A percentile compares a stretch with the other conserved stretches of the same genome.
phyloP scores from a whole-genome alignment of 2,113 vertebrate species.

The Zingel zingel region DNA sequence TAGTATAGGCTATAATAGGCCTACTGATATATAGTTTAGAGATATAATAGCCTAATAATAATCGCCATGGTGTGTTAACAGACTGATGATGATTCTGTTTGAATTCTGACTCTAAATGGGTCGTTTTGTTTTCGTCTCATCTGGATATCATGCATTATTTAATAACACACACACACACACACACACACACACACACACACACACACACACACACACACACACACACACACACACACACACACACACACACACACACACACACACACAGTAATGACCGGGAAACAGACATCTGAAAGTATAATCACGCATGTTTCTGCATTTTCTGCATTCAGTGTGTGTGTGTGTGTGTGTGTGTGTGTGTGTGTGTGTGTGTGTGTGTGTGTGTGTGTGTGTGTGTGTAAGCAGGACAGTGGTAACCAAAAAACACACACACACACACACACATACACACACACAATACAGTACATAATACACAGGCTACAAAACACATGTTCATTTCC shows the following conservation, averaged over 20 bases:
- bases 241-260: constrained; percentile 21
- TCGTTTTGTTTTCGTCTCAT: constrained; percentile 19
- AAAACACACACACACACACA: not conserved
- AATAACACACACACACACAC: constrained; percentile 22
- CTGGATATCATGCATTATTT: constrained; percentile 24
- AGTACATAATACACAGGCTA: constrained; percentile 4
- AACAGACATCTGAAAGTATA: constrained; percentile 15
- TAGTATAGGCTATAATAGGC: not conserved
- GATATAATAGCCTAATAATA: not conserved
- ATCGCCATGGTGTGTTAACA: not conserved
- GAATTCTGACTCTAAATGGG: not conserved
- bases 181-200: constrained; percentile 32
- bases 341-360: not conserved
- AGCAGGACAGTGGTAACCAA: too few relatives aligned
- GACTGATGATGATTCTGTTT: not conserved
- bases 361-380: constrained; percentile 10
- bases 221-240: constrained; percentile 22
- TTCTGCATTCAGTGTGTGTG: not conserved
- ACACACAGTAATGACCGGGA: not conserved
- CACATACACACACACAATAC: not conserved
- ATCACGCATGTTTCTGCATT: not conserved
- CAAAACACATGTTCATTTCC: constrained; percentile 5
- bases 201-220: constrained; percentile 31
- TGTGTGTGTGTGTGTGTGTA: not conserved
- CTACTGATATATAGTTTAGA: not conserved